phyloP scores from a whole-genome alignment of 2,113 vertebrate genomes.

The Sceloporus tristichus region DNA sequence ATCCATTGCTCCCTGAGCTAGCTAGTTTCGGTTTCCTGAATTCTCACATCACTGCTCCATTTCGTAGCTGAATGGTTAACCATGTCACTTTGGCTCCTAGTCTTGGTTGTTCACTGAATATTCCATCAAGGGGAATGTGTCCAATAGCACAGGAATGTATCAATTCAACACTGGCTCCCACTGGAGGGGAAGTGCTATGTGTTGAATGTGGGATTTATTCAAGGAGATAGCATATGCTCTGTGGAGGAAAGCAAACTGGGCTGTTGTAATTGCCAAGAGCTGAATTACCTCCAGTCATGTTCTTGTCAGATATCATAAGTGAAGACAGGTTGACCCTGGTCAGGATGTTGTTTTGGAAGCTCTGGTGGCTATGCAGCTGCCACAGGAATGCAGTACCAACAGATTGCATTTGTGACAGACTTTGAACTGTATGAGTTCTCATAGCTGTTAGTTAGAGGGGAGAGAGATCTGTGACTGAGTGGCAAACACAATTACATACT shows the following conservation, averaged over 20 bases:
- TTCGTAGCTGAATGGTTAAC: constrained; percentile 10
- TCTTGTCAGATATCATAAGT: constrained; percentile 22
- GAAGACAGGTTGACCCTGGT: neutral
- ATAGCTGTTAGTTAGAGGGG: neutral
- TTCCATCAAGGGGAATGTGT: neutral
- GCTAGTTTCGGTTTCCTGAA: constrained; percentile 6
- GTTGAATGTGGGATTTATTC: neutral
- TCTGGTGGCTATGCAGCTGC: neutral
- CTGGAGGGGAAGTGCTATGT: neutral
- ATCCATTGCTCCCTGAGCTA: constrained; percentile 2
- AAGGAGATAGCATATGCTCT: neutral
- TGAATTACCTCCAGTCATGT: neutral
- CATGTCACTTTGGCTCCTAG: neutral
- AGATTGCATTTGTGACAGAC: neutral
- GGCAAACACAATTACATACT: neutral
- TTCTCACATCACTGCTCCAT: constrained; percentile 18
- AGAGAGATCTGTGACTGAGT: neutral
- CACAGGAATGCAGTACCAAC: neutral
- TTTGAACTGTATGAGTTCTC: neutral
- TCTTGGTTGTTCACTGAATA: constrained; percentile 15
- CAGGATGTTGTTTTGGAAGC: neutral
- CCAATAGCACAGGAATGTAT: neutral
- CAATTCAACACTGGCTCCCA: neutral
- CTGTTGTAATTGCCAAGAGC: neutral
- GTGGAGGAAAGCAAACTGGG: neutral